Evolutionary conservation across 2,888 invertebrate genomes (phyloP), one percentile per base, ranked within the genome.

Genomic region (Drosophila limbata): DNA sequence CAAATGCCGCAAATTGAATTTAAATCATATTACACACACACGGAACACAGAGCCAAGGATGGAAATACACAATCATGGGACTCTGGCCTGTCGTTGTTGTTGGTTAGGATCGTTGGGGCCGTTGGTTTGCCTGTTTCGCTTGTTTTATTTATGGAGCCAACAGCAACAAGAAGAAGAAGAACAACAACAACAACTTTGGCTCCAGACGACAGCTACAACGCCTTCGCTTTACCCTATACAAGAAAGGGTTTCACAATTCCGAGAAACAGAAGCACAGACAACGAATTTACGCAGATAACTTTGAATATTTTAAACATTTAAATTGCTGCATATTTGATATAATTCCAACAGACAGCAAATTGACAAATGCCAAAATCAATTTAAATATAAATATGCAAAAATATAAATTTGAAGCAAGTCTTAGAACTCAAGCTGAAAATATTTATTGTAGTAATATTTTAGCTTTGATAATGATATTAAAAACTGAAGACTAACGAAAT

Each of bases 1-100:
- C 89, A 84, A 84, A 84, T 79, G 87, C 84, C 84, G 67, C 87
- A 84, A 84, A 84, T 84, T 84, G 84, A 84, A 84, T 84, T 84
- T 84, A 84, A 84, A 84, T 84, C 84, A 88, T 87, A 81, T 79
- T 72, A 79, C 87, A 86, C 55, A 79, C 87, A 86, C 55, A 65
- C 60, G 69, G 70, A 53, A 68, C 64, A 73, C 56, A 72, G 21
- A 56, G 21, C 28, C 56, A 68, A 56, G 59, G 19, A 55, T 37
- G 17, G 17, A 55, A 50, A 19, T 19, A 75, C 60, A 75, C 51
- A 65, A 57, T 59, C 62, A 67, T 59, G 62, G 59, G 42, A n/a
- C 33, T 52, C 56, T 21, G 63, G 61, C 55, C 62, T 66, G 50
- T 68, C 56, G n/a, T 63, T 67, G 48, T 67, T 52, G 53, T 64